These are phyloP conservation scores for Sphyrna mokarran DNA, from an alignment of 2,113 vertebrate genomes.

Conservation along the genomic window DNA sequence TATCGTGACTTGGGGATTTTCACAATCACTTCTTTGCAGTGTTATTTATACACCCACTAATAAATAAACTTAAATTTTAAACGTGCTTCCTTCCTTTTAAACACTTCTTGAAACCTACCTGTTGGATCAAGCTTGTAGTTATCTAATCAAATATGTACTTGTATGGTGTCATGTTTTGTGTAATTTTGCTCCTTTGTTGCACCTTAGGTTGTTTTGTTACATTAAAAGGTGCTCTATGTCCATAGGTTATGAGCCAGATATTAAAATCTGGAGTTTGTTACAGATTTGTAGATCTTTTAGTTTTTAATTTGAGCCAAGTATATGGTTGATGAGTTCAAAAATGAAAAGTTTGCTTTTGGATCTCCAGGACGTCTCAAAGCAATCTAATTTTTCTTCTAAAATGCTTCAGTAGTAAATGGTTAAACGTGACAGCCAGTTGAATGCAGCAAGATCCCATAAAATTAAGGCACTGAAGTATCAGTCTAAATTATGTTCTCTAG, in stretches of 20 bases:
- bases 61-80: no score
- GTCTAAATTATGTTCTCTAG: background rate
- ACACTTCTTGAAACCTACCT: no score
- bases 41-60: no score
- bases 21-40: no score
- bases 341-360: background rate
- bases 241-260: background rate
- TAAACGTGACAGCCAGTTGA: background rate
- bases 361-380: background rate
- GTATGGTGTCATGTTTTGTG: no score
- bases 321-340: background rate
- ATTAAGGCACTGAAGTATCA: background rate
- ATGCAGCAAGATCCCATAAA: background rate
- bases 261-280: background rate
- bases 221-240: no score
- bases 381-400: background rate
- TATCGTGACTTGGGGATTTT: no score
- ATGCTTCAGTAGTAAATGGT: background rate
- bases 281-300: background rate
- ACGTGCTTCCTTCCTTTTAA: no score
- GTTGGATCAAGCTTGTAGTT: no score
- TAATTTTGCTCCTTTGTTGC: no score
- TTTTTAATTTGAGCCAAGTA: background rate
- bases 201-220: no score
- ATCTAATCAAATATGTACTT: no score